A percentile compares a stretch with the other conserved stretches of the same genome.
phyloP scores from a whole-genome alignment of 92 coral and sea anemone genomes.

The Porites rus region DNA sequence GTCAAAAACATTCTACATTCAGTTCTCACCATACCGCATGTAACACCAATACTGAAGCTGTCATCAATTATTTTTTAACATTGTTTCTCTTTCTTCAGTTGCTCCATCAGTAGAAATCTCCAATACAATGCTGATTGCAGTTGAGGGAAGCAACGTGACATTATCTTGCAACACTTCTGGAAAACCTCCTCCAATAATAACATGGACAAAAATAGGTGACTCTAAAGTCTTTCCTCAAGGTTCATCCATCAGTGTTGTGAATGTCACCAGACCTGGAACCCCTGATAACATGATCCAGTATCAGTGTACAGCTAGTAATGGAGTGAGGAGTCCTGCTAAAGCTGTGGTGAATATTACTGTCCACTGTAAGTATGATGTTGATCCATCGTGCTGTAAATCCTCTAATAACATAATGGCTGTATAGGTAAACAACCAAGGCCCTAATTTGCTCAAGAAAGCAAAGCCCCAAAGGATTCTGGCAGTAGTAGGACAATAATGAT shows the following conservation, averaged over 20 bases:
- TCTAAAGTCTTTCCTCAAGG: neutral
- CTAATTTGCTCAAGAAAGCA: too few relatives aligned
- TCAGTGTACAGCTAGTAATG: conserved; percentile 6
- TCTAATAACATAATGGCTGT: too few relatives aligned
- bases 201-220: neutral
- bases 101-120: neutral
- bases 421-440: too few relatives aligned
- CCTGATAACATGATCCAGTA: neutral
- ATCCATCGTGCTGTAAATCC: too few relatives aligned
- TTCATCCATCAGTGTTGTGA: neutral
- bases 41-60: too few relatives aligned
- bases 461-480: too few relatives aligned
- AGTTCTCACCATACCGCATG: too few relatives aligned
- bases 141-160: neutral
- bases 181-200: neutral
- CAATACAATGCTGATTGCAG: neutral
- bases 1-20: too few relatives aligned
- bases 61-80: too few relatives aligned
- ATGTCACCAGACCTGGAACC: conserved; percentile 8
- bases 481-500: too few relatives aligned
- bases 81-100: neutral
- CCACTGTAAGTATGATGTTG: neutral
- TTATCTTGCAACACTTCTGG: conserved; percentile 21
- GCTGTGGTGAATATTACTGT: neutral
- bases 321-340: neutral